Conservation (phyloP, 2,888 invertebrate genomes). For the Rhorus exstirpatorius region DNA sequence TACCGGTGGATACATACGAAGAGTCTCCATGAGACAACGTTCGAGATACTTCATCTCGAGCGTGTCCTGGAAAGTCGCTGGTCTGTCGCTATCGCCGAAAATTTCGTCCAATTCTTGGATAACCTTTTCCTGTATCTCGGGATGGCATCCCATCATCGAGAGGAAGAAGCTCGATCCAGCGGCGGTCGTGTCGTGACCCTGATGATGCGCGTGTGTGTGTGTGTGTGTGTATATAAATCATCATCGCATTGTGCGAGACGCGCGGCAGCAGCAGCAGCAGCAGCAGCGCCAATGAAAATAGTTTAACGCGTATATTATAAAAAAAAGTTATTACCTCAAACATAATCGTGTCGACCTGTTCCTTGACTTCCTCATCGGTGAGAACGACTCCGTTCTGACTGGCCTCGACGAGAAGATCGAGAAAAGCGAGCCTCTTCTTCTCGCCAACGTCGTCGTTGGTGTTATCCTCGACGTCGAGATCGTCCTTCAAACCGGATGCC, state of each 20-base stretch:
- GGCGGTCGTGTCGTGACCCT: constrained; percentile 94
- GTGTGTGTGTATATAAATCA: too few relatives aligned
- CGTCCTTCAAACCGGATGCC: constrained; percentile 91
- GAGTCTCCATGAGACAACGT: constrained; percentile 92
- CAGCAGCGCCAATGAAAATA: too few relatives aligned
- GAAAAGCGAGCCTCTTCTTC: constrained; percentile 94
- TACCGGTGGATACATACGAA: constrained; percentile 93
- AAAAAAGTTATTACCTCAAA: constrained; percentile 93
- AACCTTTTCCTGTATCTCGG: constrained; percentile 92
- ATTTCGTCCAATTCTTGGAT: constrained; percentile 92
- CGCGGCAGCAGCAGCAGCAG: too few relatives aligned
- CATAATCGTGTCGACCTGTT: constrained; percentile 96
- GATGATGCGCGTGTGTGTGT: too few relatives aligned
- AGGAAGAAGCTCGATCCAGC: constrained; percentile 96
- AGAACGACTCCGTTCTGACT: constrained; percentile 92
- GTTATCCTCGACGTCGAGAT: constrained; percentile 94
- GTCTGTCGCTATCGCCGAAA: constrained; percentile 92
- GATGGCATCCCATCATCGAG: constrained; percentile 93
- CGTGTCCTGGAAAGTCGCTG: constrained; percentile 92
- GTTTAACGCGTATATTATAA: too few relatives aligned
- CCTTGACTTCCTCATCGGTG: constrained; percentile 93
- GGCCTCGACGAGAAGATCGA: constrained; percentile 95
- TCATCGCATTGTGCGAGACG: too few relatives aligned
- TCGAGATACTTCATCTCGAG: constrained; percentile 94
- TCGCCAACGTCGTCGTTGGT: constrained; percentile 93